Evolutionary conservation across 2,888 invertebrate species (phyloP), one percentile per base, ranked within the genome.

Genomic region (Pegoplata infirma): DNA sequence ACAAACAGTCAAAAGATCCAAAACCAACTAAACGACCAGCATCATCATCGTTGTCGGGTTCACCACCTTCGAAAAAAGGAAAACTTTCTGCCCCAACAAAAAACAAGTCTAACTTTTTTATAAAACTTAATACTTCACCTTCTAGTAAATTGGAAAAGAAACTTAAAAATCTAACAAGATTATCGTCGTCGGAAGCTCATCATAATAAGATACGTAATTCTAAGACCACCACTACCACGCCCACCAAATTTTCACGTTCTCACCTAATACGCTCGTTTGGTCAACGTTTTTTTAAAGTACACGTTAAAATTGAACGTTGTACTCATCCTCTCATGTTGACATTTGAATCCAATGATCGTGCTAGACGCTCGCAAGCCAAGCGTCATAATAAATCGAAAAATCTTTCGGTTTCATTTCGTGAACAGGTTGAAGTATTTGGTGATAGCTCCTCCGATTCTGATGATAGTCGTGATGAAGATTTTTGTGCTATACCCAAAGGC

Each of bases 371-470:
- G 0, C 80, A 82, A 36, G 46, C 77, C 0, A 82, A 83, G 63
- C 75, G 73, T 16, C 82, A 81, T 12, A 40, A 40, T 25, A 79
- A 82, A 68, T 77, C 80, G n/a, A 82, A 82, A 46, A 86, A 87
- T 66, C 77, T 86, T 0, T 84, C 87, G 0, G 87, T 87, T 3
- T 88, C 87, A 3, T 87, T 87, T 69, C 84, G 81, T 17, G 88
- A 87, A 17, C 83, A 87, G 12, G 88, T 88, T 5, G 88, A 88
- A 67, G 84, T 87, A 21, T 81, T 87, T 44, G 88, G 87, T 19
- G 82, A 51, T 51, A 67, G 74, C 8, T 66, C 56, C 19, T 75
- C 77, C 4, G 82, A 82, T 25, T 76, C 82, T 10, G 80, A 80
- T 44, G 73, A 79, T 21, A 76, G 74, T 40, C 51, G 63, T 47